Evolutionary conservation across 1,140 invertebrate species (phyloP).

Genomic region (Aphaenogaster ashmeadi): DNA sequence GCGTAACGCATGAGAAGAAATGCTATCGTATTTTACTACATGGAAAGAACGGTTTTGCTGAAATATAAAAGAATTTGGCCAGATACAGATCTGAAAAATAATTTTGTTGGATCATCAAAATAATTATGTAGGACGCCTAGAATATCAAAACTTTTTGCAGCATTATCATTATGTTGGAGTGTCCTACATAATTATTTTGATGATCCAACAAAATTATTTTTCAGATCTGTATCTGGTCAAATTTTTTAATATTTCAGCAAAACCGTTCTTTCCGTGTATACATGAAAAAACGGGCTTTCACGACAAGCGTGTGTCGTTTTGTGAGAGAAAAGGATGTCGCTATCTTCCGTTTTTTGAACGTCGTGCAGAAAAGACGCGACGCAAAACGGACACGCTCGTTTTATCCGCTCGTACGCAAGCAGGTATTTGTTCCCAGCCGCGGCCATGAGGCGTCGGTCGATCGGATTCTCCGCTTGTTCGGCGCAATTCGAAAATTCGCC

Average conservation of each 20-base stretch:
- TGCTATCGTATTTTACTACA: conserved; percentile 33
- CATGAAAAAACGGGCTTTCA: conserved; percentile 31
- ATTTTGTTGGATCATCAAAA: no score
- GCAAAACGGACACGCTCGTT: conserved; percentile 16
- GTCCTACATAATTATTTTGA: no score
- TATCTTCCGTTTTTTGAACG: conserved; percentile 33
- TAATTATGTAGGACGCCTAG: no score
- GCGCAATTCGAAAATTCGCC: conserved; percentile 40
- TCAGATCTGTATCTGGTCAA: no score
- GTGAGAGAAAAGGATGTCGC: conserved; percentile 32
- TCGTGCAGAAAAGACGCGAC: conserved; percentile 24
- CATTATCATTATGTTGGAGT: no score
- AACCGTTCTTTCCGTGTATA: no score
- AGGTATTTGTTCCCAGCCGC: conserved; percentile 8
- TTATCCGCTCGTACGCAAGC: conserved; percentile 15
- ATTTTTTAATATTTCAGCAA: no score
- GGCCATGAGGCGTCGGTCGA: conserved; percentile 37
- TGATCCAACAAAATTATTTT: no score
- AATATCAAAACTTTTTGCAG: no score
- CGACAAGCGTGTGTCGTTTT: conserved; percentile 11
- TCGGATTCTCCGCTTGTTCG: conserved; percentile 35
- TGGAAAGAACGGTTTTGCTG: no score
- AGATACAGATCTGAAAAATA: no score
- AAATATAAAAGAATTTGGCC: no score
- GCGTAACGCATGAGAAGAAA: conserved; percentile 5